Base-by-base conservation (phyloP, 2,797 vertebrate genomes). In the Podarcis siculus region DNA sequence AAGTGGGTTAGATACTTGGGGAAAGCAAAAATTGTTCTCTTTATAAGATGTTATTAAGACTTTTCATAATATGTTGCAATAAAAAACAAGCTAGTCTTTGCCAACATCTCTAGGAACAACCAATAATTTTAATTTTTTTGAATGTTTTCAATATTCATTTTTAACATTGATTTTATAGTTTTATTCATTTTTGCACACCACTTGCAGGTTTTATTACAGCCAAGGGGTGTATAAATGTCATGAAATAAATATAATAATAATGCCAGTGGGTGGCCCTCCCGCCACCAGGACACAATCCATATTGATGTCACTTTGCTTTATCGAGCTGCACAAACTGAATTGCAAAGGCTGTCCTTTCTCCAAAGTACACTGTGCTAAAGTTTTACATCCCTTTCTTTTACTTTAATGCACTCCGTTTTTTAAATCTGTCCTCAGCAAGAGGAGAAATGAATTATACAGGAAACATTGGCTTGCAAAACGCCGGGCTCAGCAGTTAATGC, bases 341-440 rank as follows among this genome's bases (percentile, higher is more conserved):
- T 61, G 21, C 55, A 87, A 42, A 42, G 35, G 79, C 45, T 82
- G 79, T 91, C 88, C 67, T 39, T 86, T 37, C 69, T 82, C 78
- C 49, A 30, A 86, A 93, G 78, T 76, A 87, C 19, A 42, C 19
- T n/a, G 3, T 32, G 77, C 9, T 89, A 69, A 55, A 12, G 77
- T 79, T 81, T 91, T 90, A 72, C 75, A 91, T 82, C 5, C 13
- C 0, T 87, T 89, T 67, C 85, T 35, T 66, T 87, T 86, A 91
- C 17, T 45, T 82, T 77, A 93, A 45, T 58, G 23, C 23, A 39
- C 23, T 55, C 8, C n/a, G 32, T 49, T 17, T 83, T 83, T 49
- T 35, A 78, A 45, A 15, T 42, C 39, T 67, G 75, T 78, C 75
- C n/a, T 86, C 61, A 35, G 84, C 64, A 71, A 23, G 27, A 35